Evolutionary conservation across 2,113 vertebrate genomes (phyloP).

Genomic region (Phaetusa simplex): DNA sequence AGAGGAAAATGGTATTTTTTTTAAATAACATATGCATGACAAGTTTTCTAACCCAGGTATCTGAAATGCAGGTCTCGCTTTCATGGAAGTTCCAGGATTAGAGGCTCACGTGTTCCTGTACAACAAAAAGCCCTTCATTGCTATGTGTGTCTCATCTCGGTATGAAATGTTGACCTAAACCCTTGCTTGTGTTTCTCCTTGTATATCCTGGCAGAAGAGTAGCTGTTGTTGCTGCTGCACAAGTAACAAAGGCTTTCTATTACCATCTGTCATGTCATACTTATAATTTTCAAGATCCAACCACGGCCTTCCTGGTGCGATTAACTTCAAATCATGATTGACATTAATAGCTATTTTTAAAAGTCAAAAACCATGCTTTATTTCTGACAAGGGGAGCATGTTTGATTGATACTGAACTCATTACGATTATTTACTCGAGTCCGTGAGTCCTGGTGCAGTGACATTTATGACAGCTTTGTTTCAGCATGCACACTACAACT

Average conservation of each 20-base stretch:
- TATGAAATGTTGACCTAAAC: neutral
- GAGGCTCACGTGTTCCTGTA: neutral
- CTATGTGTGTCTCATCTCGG: neutral
- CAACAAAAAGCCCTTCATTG: neutral
- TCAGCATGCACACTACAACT: neutral
- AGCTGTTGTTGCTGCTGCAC: neutral
- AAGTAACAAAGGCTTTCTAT: constrained; percentile 14
- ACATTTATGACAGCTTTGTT: constrained; percentile 22
- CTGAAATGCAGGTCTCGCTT: neutral
- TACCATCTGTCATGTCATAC: constrained; percentile 43
- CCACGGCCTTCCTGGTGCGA: fast-evolving
- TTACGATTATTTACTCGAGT: neutral
- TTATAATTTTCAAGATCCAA: neutral
- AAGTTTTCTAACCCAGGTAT: neutral
- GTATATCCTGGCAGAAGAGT: neutral
- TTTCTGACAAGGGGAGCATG: neutral
- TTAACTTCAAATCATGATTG: neutral
- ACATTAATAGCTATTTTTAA: constrained; percentile 18
- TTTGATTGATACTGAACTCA: constrained; percentile 19
- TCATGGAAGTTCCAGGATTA: neutral
- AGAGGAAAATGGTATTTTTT: neutral
- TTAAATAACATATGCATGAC: neutral
- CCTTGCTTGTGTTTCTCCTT: neutral
- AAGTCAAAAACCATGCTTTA: neutral
- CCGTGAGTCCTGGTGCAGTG: neutral